phyloP scores from a whole-genome alignment of 2,113 vertebrate genomes.

The Callospermophilus lateralis region DNA sequence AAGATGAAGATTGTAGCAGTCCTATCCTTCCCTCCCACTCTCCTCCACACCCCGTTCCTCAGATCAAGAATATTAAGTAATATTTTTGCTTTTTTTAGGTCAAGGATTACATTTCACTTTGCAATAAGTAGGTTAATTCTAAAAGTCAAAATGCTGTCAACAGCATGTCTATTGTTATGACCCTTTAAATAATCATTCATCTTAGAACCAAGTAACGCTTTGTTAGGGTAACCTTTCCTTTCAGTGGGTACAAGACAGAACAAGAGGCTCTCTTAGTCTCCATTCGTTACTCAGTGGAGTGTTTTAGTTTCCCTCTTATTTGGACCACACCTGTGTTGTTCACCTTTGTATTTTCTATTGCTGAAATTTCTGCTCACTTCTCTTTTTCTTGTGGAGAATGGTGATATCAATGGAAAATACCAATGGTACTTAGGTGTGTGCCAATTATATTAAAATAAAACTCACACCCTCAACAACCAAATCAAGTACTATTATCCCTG shows the following conservation, averaged over 20 bases:
- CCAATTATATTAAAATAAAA: not conserved
- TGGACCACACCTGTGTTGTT: not conserved
- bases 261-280: not conserved
- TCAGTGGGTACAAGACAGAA: not conserved
- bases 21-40: not conserved
- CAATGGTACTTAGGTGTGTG: not conserved
- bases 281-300: not conserved
- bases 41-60: not conserved
- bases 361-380: not conserved
- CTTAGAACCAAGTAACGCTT: not conserved
- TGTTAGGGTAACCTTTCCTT: not conserved
- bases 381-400: not conserved
- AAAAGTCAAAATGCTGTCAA: not conserved
- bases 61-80: not conserved
- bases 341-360: not conserved
- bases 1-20: not conserved
- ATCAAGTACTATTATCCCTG: not conserved
- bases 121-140: not conserved
- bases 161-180: not conserved
- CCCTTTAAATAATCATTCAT: not conserved
- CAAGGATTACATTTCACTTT: conserved; percentile 6
- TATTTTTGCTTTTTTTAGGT: not conserved
- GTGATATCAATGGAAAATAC: not conserved
- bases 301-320: not conserved
- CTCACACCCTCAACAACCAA: not conserved